Base-by-base conservation (phyloP, 2,113 vertebrate species). In the Ariopsis seemanni region DNA sequence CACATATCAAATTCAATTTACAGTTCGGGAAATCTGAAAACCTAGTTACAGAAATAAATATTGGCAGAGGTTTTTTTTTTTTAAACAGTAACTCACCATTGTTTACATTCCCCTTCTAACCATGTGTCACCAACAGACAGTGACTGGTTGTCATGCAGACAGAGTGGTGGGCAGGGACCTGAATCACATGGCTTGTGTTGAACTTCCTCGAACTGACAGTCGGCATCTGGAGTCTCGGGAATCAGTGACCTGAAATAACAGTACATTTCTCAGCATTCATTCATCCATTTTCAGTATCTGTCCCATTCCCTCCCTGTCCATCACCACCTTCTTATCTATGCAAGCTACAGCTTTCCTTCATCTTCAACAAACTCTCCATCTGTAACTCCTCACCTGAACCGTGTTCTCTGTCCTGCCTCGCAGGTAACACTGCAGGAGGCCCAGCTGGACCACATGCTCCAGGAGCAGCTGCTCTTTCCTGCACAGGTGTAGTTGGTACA, bases 361-460 rank as follows among this genome's bases (percentile, higher is more conserved):
- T 42, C 50, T n/a, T 55, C 15, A n/a, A n/a, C 50, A 34, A 65
- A 11, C 25, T 25, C 18, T 57, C 34, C 4, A 8, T 69, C 48
- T 82, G 10, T 57, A 85, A 42, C 57, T 5, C 27, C 83, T 48
- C 63, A 97, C 96, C 97, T 95, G 93, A 97, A 97, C 60, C 96
- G 96, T 14, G 94, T 95, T 89, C 94, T 96, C 72, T 89, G 94
- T 63, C 95, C 94, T 0, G 48, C 90, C 17, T 95, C 96, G 77
- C 97, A 98, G 10, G 96, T 95, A 60, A 88, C 85, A 18, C 97
- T 97, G 92, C 97, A 97, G 6, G 89, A 85, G 0, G 96, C 95
- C 97, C 97, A 98, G 52, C 92, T 92, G n/a, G 97, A 97, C 97
- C 97, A 98, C 74, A 87, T 94, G 88, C 97, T 97, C 97, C 97